A percentile compares a stretch with the other conserved stretches of the same genome.
These are phyloP conservation scores for Maccullochella peelii DNA, from an alignment of 2,113 vertebrate genomes.

Conservation along the genomic window DNA sequence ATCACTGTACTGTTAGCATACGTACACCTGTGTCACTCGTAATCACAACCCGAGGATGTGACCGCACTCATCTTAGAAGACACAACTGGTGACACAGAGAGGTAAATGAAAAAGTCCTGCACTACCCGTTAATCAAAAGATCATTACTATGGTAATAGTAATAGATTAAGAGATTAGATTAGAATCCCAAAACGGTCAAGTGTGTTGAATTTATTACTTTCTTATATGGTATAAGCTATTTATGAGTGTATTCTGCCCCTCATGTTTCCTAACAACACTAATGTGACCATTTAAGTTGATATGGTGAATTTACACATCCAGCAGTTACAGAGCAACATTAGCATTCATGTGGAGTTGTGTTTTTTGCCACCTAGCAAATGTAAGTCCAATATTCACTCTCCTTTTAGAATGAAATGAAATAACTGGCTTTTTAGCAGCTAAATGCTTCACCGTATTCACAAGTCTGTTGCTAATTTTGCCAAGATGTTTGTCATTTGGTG, in stretches of 20 bases:
- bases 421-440: background rate
- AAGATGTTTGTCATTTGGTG: background rate
- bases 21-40: slow-evolving; percentile 5
- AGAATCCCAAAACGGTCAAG: background rate
- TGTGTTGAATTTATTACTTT: background rate
- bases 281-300: background rate
- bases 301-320: background rate
- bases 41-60: slow-evolving; percentile 16
- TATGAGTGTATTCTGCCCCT: background rate
- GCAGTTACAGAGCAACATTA: background rate
- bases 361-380: background rate
- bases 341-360: background rate
- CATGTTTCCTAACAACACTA: background rate
- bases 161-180: too few relatives aligned
- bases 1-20: slow-evolving; percentile 20
- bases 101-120: background rate
- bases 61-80: slow-evolving; percentile 6
- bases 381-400: background rate
- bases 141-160: background rate
- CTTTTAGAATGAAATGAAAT: background rate
- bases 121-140: background rate
- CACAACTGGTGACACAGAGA: slow-evolving; percentile 11
- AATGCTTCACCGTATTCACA: background rate
- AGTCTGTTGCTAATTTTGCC: background rate
- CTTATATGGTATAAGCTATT: background rate